Base-by-base conservation (phyloP, 2,797 vertebrate genomes). In the Australoheros facetus region DNA sequence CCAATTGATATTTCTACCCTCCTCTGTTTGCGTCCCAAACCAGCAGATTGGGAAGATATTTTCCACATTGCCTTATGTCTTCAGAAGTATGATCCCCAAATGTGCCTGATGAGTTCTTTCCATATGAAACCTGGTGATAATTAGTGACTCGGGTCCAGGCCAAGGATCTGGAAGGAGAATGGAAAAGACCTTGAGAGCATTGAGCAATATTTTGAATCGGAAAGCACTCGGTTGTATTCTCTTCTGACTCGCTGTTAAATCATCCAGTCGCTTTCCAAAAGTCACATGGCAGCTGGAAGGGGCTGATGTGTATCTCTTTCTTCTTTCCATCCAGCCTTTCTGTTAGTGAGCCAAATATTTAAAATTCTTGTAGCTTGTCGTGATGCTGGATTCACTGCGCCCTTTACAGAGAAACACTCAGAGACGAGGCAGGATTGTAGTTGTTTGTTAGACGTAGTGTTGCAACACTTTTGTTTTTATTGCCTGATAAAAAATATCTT, bases 111-210 rank as follows among this genome's bases (percentile, higher is more conserved):
- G 69, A 81, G 85, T 88, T 91, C 79, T 94, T 94, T 94, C 94
- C 93, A 90, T 89, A 51, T 83, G 84, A 86, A 91, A 91, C 84
- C 90, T 92, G 92, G 85, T 86, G 92, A 87, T 91, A 88, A 93
- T 94, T 92, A 92, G 82, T 11, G 39, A 19, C 75, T 71, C 28
- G 11, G 32, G 75, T 37, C 54, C 39, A 19, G 66, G 91, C 89
- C 86, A 93, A 84, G 82, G 83, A 76, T 90, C 84, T 88, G 82
- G 69, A 82, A 56, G 57, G 66, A 82, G 72, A 75, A 77, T 76
- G 84, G 90, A 92, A 92, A 92, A 91, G 88, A 91, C 85, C 83
- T 89, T 85, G 77, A 83, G 81, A 90, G 83, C 39, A 11, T 77
- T 88, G 85, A 78, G 89, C 87, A 92, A 87, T 89, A 88, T 88